These are phyloP conservation scores for Formica aserva DNA, from an alignment of 2,888 invertebrate genomes.

Conservation along the genomic window DNA sequence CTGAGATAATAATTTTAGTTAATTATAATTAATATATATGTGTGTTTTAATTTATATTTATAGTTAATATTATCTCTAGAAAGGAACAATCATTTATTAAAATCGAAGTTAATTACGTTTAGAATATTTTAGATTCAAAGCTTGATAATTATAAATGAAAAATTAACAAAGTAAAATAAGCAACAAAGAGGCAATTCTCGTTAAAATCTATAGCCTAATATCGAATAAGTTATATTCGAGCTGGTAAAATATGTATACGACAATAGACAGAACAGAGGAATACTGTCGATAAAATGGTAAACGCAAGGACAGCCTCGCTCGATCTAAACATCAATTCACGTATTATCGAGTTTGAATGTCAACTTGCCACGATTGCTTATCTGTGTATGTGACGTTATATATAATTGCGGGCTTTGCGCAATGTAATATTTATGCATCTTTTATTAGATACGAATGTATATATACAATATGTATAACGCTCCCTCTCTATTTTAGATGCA, in stretches of 20 bases:
- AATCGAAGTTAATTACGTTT: neutral
- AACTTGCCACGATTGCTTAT: constrained; percentile 8
- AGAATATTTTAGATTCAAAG: constrained; percentile 2
- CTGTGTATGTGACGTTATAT: constrained; percentile 8
- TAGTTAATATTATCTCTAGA: neutral
- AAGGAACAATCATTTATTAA: neutral
- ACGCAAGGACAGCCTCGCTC: neutral
- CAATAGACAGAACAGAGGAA: neutral
- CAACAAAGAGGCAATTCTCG: neutral
- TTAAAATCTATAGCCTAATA: neutral
- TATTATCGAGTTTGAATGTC: neutral
- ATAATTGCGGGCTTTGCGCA: constrained; percentile 41
- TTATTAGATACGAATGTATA: neutral
- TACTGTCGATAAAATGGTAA: neutral
- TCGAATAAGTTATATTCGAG: neutral
- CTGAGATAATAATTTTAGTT: neutral
- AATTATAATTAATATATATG: neutral
- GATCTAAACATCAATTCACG: neutral
- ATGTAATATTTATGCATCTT: constrained; percentile 38
- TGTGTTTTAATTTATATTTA: neutral
- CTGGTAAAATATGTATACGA: neutral
- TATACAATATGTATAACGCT: neutral
- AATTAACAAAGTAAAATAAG: neutral
- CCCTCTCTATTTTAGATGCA: constrained; percentile 7
- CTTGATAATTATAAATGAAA: neutral